phyloP scores from a whole-genome alignment of 2,797 vertebrate species.

The Kryptopterus vitreolus region DNA sequence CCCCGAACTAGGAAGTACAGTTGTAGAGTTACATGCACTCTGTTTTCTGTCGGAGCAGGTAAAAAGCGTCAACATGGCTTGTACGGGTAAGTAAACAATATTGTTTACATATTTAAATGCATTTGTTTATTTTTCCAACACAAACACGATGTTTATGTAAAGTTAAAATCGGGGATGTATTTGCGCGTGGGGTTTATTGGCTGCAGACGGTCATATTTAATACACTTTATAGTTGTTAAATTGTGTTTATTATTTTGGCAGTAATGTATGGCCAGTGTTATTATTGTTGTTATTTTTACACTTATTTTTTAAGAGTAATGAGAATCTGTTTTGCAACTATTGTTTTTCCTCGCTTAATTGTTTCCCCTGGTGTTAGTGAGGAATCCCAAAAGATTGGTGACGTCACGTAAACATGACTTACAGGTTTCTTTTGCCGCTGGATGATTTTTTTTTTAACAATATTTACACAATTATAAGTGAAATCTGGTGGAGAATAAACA shows the following conservation, averaged over 20 bases:
- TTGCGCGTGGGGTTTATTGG: too few relatives aligned
- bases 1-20: conserved; percentile 1
- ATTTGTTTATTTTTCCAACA: not conserved
- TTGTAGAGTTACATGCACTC: too few relatives aligned
- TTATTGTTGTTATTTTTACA: not conserved
- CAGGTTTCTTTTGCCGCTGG: not conserved
- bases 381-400: not conserved
- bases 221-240: too few relatives aligned
- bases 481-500: not conserved
- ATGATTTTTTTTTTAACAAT: too few relatives aligned
- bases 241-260: too few relatives aligned
- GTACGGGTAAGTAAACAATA: not conserved
- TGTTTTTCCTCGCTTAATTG: not conserved
- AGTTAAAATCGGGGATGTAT: too few relatives aligned
- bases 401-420: conserved; percentile 46
- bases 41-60: not conserved
- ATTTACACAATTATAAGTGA: not conserved
- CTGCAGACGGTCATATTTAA: not conserved
- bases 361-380: not conserved
- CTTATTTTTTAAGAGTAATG: not conserved
- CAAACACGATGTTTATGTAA: not conserved
- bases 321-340: not conserved
- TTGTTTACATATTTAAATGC: not conserved
- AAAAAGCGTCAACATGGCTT: not conserved
- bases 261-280: not conserved